Percentiles rank a stretch among this genome's conserved stretches.
phyloP scores from a whole-genome alignment of 2,113 vertebrate genomes.

The Lophura nycthemera region DNA sequence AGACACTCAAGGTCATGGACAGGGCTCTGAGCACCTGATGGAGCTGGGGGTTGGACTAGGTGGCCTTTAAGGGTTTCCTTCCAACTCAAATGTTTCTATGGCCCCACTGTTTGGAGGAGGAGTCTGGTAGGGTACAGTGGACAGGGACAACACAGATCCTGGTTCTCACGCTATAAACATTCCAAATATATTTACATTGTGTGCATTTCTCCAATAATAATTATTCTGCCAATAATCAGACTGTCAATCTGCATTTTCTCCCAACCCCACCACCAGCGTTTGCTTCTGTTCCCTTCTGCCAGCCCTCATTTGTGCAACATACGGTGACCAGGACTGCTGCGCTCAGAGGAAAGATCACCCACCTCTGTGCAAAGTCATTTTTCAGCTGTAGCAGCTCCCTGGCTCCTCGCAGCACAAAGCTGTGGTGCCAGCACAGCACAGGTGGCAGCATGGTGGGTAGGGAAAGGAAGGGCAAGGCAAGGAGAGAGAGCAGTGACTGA shows the following conservation, averaged over 20 bases:
- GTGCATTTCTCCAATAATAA: background rate
- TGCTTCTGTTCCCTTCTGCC: background rate
- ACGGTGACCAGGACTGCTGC: background rate
- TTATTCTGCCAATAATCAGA: background rate
- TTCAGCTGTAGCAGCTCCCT: background rate
- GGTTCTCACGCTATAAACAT: background rate
- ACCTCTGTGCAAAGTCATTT: conserved; percentile 6
- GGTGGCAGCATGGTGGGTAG: conserved; percentile 6
- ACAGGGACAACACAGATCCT: background rate
- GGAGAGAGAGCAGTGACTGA: background rate
- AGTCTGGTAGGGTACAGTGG: no score
- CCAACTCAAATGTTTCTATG: no score
- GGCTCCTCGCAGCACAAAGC: background rate
- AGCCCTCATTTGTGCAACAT: background rate
- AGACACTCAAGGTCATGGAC: no score
- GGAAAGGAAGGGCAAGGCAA: conserved; percentile 2
- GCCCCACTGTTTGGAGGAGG: no score
- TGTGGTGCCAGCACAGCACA: background rate
- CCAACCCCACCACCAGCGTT: background rate
- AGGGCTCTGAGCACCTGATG: no score
- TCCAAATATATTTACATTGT: background rate
- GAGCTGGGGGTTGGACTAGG: no score
- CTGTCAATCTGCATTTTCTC: background rate
- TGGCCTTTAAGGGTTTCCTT: no score
- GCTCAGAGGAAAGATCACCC: background rate